Base-by-base conservation (phyloP, 2,888 invertebrate genomes). In the Dinocampus coccinellae region DNA sequence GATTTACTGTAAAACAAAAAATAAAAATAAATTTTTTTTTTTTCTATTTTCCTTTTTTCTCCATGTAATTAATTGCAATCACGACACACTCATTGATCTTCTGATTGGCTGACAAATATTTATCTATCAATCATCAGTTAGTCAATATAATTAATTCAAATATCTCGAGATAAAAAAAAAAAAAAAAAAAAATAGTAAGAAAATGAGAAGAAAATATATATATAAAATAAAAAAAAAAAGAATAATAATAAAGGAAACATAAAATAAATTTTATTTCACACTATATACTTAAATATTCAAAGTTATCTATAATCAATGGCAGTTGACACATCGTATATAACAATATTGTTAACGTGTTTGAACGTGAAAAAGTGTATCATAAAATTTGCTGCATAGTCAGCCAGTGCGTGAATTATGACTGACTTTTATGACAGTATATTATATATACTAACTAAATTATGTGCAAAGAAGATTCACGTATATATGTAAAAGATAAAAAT, bases 321-420 rank as follows among this genome's bases (percentile, higher is more conserved):
- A 55, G 55, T 55, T 26, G 22, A 13, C 22, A 55, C 55, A 26
- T 55, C n/a, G 24, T 47, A n/a, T 47, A 16, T 16, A 16, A 47
- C 47, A 47, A 7, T 16, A 16, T 47, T 47, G 9, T 47, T 47
- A 20, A 47, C 16, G 16, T n/a, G 55, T 55, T 26, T 24, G 26
- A 55, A 55, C 55, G 55, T 55, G 55, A 26, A n/a, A n/a, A 55
- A 24, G 55, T 55, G 55, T 13, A 26, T 26, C 11, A 55, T 55
- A 55, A 55, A 55, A 55, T 55, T 55, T 55, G 55, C 55, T 55
- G 55, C 55, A n/a, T 55, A 24, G 55, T 55, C 55, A 55, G 55
- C 24, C 55, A 24, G 55, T 55, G 55, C 26, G 26, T 55, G 55
- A 55, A 55, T 55, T 55, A 55, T 55, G 55, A 24, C 11, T 55